Base-by-base conservation (phyloP, 2,888 invertebrate species). In the Bimastos eiseni region DNA sequence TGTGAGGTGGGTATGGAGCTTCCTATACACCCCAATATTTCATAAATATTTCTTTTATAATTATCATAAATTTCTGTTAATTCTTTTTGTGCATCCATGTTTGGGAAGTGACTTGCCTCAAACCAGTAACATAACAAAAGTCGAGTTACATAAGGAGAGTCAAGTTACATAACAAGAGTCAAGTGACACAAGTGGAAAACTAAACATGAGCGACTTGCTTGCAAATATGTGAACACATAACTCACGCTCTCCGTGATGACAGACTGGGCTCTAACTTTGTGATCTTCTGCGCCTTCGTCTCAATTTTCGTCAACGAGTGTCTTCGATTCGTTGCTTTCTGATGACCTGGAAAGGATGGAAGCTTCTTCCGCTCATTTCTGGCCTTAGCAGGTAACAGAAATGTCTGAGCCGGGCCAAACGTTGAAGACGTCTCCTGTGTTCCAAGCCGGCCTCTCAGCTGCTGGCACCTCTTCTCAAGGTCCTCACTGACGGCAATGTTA, bases 401-500 rank as follows among this genome's bases (percentile, higher is more conserved):
- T 11, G 34, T 86, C 86, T 36, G 86, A 0, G 36, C 37, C 17
- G 34, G 36, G n/a, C 37, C 89, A 30, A 49, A 44, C 41, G 41
- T 89, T 19, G 89, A 89, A 2, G 70, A 38, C 37, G 70, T 89
- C 30, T 89, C 89, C n/a, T 70, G 70, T 2, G 70, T 21, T 2
- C 89, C 89, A 13, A 89, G 89, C 24, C 89, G 49, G 24, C 5
- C 21, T 89, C 89, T 49, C n/a, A 70, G 30, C 70, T n/a, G 44
- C 34, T 89, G 49, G 37, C 36, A 89, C 17, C 19, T 49, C 30
- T 19, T 49, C 21, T 89, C 89, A n/a, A 89, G 89, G n/a, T 89
- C 89, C 24, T 44, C 89, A 17, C 36, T 86, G 34, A 36, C 86
- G 4, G n/a, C 34, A 5, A 36, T 33, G 24, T 86, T 36, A 36